Evolutionary conservation across 35 echinoderm and acorn worm species (phyloP).

Genomic region (Strongylocentrotus purpuratus): DNA sequence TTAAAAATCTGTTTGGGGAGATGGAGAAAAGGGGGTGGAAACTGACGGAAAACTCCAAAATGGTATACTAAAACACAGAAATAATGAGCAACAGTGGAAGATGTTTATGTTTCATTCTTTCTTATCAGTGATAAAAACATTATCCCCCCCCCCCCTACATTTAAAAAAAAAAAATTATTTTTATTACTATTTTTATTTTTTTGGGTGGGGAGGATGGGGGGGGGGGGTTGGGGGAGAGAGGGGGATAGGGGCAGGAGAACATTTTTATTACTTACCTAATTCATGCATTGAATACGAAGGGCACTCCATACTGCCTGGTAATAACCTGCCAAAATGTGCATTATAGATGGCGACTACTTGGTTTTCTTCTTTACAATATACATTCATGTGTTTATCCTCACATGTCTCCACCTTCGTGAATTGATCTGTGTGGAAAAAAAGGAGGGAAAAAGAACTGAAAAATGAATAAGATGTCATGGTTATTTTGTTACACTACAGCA

Average conservation of each 20-base stretch:
- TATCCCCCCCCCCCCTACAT: too few species aligned
- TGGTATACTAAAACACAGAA: too few species aligned
- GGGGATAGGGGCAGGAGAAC: not conserved
- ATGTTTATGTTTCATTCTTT: too few species aligned
- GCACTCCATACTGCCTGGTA: slow-evolving; percentile 70
- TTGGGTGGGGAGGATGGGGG: too few species aligned
- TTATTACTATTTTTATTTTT: too few species aligned
- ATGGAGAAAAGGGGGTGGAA: too few species aligned
- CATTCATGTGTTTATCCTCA: slow-evolving; percentile 83
- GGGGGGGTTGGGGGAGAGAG: too few species aligned
- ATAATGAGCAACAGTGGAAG: too few species aligned
- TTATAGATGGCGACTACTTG: slow-evolving; percentile 76
- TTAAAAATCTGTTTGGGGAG: too few species aligned
- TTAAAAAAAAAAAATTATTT: too few species aligned
- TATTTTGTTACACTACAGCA: not conserved
- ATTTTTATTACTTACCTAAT: slow-evolving; percentile 57
- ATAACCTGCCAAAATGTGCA: slow-evolving; percentile 71
- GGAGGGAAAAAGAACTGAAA: not conserved
- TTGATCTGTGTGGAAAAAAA: slow-evolving; percentile 51
- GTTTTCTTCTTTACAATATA: slow-evolving; percentile 62
- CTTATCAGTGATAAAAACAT: too few species aligned
- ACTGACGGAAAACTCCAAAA: too few species aligned
- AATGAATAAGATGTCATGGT: not conserved
- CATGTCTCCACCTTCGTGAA: slow-evolving; percentile 71
- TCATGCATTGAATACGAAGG: slow-evolving; percentile 85